These are phyloP conservation scores for Anoplius nigerrimus DNA, from an alignment of 2,888 invertebrate species.

Conservation along the genomic window DNA sequence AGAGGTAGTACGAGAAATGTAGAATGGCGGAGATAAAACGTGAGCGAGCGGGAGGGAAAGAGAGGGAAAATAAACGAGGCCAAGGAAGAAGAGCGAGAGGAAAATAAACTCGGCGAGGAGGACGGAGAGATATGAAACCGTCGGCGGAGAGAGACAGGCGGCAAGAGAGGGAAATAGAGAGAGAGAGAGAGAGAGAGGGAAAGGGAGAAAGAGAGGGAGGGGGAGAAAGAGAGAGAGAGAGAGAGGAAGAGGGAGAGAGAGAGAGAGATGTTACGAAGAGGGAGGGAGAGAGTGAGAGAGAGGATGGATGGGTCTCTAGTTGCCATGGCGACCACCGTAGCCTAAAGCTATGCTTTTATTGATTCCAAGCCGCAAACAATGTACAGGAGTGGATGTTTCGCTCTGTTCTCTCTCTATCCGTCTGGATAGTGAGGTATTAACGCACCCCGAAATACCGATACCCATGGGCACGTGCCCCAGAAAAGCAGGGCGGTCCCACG, in stretches of 20 bases:
- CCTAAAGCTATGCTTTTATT: slow-evolving; percentile 75
- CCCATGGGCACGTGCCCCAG: slow-evolving; percentile 58
- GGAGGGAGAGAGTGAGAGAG: slow-evolving; percentile 33
- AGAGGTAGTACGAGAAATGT: slow-evolving; percentile 35
- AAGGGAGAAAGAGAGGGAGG: slow-evolving; percentile 36
- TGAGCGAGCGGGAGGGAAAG: slow-evolving; percentile 8
- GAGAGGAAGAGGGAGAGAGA: slow-evolving; percentile 28
- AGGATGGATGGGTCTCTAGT: slow-evolving; percentile 70
- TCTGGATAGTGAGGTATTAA: slow-evolving; percentile 64
- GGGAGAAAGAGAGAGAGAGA: slow-evolving; percentile 17
- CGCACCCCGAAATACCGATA: slow-evolving; percentile 59
- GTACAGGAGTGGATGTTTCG: slow-evolving; percentile 74
- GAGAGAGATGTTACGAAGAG: slow-evolving; percentile 54
- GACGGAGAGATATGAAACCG: slow-evolving; percentile 1
- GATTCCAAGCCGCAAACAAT: slow-evolving; percentile 75
- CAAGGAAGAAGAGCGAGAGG: slow-evolving; percentile 12
- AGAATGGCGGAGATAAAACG: slow-evolving; percentile 18
- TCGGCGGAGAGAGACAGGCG: slow-evolving; percentile 10
- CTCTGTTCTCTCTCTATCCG: slow-evolving; percentile 70
- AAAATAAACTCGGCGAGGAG: slow-evolving; percentile 3
- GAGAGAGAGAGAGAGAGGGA: slow-evolving; percentile 34
- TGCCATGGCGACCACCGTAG: slow-evolving; percentile 72
- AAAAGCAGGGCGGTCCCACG: slow-evolving; percentile 45
- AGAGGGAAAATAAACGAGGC: slow-evolving; percentile 11
- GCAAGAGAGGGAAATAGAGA: slow-evolving; percentile 16